These are phyloP conservation scores for Limnephilus marmoratus DNA, from an alignment of 2,888 invertebrate genomes.

Conservation along the genomic window DNA sequence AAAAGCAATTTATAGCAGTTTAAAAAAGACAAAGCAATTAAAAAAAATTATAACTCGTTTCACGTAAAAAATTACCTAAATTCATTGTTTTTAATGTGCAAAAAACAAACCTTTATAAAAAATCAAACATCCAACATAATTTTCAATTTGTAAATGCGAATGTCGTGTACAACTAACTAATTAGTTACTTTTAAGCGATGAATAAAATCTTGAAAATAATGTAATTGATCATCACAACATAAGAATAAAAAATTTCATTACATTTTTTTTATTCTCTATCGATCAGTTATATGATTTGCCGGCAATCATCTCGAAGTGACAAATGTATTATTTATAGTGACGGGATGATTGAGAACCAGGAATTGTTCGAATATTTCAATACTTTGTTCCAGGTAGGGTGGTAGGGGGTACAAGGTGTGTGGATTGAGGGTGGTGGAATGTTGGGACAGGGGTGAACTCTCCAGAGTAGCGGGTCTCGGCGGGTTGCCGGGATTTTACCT, in stretches of 20 bases:
- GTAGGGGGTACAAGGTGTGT: background rate
- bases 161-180: background rate
- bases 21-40: no score
- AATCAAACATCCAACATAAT: no score
- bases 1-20: no score
- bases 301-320: background rate
- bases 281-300: conserved; percentile 2
- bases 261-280: background rate
- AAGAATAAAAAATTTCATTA: no score
- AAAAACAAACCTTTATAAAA: no score
- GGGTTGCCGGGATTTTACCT: background rate
- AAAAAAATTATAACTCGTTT: no score
- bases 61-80: no score
- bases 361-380: conserved; percentile 21
- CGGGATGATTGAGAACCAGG: conserved; percentile 24
- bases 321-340: conserved; percentile 16
- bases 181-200: background rate
- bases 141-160: no score
- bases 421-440: background rate
- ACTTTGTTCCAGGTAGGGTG: background rate
- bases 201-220: background rate
- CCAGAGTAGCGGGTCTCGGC: background rate
- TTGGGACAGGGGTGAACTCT: background rate
- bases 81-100: no score
- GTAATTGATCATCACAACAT: background rate